Base-by-base conservation (phyloP, 1,140 invertebrate genomes). In the Heliconius himera region DNA sequence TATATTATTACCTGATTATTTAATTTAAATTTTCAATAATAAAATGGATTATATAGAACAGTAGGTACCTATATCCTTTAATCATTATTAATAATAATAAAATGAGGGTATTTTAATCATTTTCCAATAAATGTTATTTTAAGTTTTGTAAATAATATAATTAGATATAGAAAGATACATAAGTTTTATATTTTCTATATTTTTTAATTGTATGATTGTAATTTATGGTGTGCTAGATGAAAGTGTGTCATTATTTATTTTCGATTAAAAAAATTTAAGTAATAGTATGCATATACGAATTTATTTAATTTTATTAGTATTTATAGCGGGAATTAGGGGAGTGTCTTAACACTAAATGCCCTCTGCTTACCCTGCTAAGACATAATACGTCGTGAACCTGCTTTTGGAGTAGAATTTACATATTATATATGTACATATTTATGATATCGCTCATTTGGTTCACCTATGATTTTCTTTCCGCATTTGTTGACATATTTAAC, bases 161-260 rank as follows among this genome's bases (percentile, higher is more conserved):
- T 38, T 38, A 60, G 2, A 36, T 33, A 46, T 36, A 36, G 33
- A 36, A 6, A 36, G 33, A 6, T 5, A 60, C 18, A 22, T 49
- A 70, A 38, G 70, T 77, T 73, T 77, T 78, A 49, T 51, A 46
- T 41, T 77, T 72, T 76, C 72, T 49, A 33, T 5, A 16, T 0
- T 13, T 11, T 20, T 56, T 56, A 78, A 82, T 80, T 79, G 82
- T 70, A 74, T 88, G 84, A 80, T 73, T 88, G 85, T 89, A 84
- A 88, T 88, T 88, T 88, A 88, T 87, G 84, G 85, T 82, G 70
- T 83, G 83, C 18, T 73, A 85, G 84, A 82, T 77, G 76, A 60
- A 22, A 46, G 77, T 16, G 54, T 33, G 41, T 26, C 5, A 49
- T 22, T 66, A 56, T 56, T 73, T 80, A 74, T 74, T 56, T 60